Percentiles rank a stretch among this genome's conserved stretches.
phyloP scores from a whole-genome alignment of 2,113 vertebrate genomes.

The Taxidea taxus region DNA sequence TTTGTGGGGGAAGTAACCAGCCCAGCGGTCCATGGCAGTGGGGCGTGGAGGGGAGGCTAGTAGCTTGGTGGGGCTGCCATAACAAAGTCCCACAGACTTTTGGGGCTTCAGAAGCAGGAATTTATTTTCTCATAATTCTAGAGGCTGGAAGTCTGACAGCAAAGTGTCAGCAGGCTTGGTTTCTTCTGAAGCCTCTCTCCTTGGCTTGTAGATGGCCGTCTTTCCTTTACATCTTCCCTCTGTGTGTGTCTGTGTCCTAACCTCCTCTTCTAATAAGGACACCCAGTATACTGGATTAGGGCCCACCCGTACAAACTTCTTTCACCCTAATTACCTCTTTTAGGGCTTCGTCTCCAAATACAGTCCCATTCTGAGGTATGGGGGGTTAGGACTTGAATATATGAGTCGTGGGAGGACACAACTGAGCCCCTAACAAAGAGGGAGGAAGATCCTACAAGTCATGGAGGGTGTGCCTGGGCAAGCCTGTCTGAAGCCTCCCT shows the following conservation, averaged over 20 bases:
- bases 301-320: background rate
- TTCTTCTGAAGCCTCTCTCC: background rate
- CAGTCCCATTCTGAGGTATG: background rate
- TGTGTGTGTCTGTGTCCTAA: background rate
- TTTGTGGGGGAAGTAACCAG: background rate
- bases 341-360: background rate
- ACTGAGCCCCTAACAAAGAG: background rate
- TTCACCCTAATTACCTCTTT: background rate
- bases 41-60: background rate
- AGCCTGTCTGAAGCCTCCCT: background rate
- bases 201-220: background rate
- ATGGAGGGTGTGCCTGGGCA: background rate
- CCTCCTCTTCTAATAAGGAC: background rate
- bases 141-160: background rate
- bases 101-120: background rate
- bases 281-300: background rate
- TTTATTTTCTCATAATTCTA: background rate
- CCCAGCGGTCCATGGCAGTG: background rate
- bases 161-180: background rate
- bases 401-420: background rate
- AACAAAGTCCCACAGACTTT: background rate
- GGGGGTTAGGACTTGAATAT: background rate
- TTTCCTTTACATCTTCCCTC: background rate
- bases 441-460: background rate
- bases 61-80: background rate